Base-by-base conservation (phyloP, 2,888 invertebrate species). In the Gasteruption jaculator region DNA sequence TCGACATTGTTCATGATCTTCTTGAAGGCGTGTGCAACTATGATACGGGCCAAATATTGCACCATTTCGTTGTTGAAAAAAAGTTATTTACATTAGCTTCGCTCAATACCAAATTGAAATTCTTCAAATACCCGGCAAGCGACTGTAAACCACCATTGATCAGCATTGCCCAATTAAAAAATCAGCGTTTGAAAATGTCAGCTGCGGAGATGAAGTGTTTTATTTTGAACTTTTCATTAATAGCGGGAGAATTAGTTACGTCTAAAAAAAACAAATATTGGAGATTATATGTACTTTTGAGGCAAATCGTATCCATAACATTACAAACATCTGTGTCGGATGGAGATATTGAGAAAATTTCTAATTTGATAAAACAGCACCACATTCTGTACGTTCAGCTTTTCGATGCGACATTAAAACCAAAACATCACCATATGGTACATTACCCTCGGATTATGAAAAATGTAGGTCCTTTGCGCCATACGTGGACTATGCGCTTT, bases 191-290 rank as follows among this genome's bases (percentile, higher is more conserved):
- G 12, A 39, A 43, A 43, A 46, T 46, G 46, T 46, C 42, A 11
- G 46, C 46, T n/a, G 29, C 38, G 7, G 42, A 46, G 35, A 43
- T 39, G 39, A 35, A 16, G 5, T 37, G 15, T 27, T 46, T 46
- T 37, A 5, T 20, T 27, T 14, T 24, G 11, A n/a, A 35, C 21
- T 27, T 41, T 14, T 22, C 18, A 16, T 20, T 41, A n/a, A 41
- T 41, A 12, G 18, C 35, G 21, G 41, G 41, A 16, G 41, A 34
- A 12, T 25, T 41, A 36, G 34, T 41, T 11, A 12, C 30, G 8
- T 24, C n/a, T n/a, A n/a, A 41, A 21, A 27, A 27, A 4, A 25
- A 41, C 15, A 27, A 35, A n/a, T 35, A n/a, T 34, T 41, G 35
- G 41, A 22, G 16, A 7, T 41, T 41, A 27, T 38, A 38, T 14